Evolutionary conservation across 2,888 invertebrate genomes (phyloP).

Genomic region (Orchestes rusci): DNA sequence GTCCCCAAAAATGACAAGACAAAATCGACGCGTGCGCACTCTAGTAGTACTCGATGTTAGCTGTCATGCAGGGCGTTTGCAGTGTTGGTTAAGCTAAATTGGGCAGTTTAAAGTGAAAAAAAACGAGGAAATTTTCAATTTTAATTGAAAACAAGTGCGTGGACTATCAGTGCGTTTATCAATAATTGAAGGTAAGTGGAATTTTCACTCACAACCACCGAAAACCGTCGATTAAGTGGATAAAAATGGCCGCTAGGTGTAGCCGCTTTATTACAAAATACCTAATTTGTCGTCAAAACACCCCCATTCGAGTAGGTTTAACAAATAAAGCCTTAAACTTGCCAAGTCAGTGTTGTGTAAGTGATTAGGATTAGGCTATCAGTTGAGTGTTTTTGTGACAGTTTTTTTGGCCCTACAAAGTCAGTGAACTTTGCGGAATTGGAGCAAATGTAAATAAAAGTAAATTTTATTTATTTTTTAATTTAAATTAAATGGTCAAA

Average conservation of each 20-base stretch:
- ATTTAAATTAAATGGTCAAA: too few relatives aligned
- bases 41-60: conserved; percentile 29
- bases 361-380: too few relatives aligned
- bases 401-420: conserved; percentile 28
- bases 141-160: conserved; percentile 22
- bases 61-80: conserved; percentile 39
- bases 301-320: too few relatives aligned
- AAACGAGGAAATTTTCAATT: conserved; percentile 22
- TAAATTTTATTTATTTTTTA: too few relatives aligned
- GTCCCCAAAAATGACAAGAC: too few relatives aligned
- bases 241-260: conserved; percentile 33
- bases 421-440: conserved; percentile 29
- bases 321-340: too few relatives aligned
- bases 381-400: conserved; percentile 24
- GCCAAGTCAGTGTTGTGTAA: too few relatives aligned
- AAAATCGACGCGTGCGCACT: conserved; percentile 11
- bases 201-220: conserved; percentile 12
- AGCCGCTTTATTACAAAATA: conserved; percentile 27
- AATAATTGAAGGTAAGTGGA: conserved; percentile 17
- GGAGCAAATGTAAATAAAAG: conserved; percentile 15
- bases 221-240: too few relatives aligned
- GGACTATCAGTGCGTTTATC: conserved; percentile 5
- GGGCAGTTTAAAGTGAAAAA: conserved; percentile 29
- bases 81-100: conserved; percentile 31
- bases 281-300: too few relatives aligned